These are phyloP conservation scores for Sphaerophoria rueppellii DNA, from an alignment of 2,888 invertebrate species.

Conservation along the genomic window DNA sequence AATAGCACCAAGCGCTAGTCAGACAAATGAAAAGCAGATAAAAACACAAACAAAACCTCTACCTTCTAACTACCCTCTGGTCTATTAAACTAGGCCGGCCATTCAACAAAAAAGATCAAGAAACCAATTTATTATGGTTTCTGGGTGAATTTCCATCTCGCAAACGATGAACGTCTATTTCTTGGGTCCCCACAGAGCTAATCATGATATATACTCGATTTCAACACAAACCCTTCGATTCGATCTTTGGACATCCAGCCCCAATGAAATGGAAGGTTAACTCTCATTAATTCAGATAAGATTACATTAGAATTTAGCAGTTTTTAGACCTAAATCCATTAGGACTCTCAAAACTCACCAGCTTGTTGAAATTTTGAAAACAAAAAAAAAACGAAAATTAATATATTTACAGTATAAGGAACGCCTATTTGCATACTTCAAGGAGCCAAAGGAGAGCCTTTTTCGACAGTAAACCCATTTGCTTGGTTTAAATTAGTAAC, in stretches of 20 bases:
- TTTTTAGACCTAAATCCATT: slow-evolving; percentile 23
- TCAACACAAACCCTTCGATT: slow-evolving; percentile 13
- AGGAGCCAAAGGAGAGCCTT: slow-evolving; percentile 6
- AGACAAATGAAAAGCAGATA: not conserved
- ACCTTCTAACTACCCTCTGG: not conserved
- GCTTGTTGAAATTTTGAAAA: not conserved
- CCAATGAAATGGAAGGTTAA: not conserved
- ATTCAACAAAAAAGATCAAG: slow-evolving; percentile 11
- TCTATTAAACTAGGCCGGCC: slow-evolving; percentile 46
- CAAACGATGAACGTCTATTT: not conserved
- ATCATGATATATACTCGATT: slow-evolving; percentile 12
- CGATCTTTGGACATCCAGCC: not conserved
- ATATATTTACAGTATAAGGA: not conserved
- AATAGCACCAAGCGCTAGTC: not conserved
- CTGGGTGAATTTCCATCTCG: not conserved
- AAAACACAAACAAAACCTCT: slow-evolving; percentile 28
- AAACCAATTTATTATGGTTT: slow-evolving; percentile 37
- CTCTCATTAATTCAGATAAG: not conserved
- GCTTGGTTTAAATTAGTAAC: not conserved
- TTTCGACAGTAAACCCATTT: slow-evolving; percentile 24
- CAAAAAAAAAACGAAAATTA: not conserved
- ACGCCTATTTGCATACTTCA: slow-evolving; percentile 27
- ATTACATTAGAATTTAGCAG: slow-evolving; percentile 33
- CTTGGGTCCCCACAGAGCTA: slow-evolving; percentile 1
- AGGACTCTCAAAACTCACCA: not conserved